phyloP scores from a whole-genome alignment of 1,140 invertebrate species.

The Calephelis nemesis region DNA sequence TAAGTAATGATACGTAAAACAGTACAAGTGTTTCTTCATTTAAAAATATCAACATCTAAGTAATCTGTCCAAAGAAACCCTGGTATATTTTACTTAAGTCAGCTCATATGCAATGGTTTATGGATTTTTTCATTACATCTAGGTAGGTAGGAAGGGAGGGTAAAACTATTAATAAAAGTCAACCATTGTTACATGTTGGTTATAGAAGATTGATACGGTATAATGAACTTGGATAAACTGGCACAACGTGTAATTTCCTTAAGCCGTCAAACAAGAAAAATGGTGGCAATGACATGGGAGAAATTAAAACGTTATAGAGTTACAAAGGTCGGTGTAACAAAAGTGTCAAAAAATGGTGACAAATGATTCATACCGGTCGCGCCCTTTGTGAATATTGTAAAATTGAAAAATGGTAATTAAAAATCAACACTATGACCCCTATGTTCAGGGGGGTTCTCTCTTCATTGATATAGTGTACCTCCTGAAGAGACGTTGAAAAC shows the following conservation, averaged over 20 bases:
- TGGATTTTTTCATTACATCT: too few species aligned
- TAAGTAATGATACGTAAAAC: too few species aligned
- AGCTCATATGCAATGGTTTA: too few species aligned
- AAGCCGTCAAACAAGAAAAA: slow-evolving; percentile 11
- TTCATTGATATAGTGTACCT: too few species aligned
- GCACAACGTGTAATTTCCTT: slow-evolving; percentile 17
- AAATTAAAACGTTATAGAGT: slow-evolving; percentile 12
- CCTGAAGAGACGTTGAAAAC: too few species aligned
- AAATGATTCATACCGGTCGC: neutral
- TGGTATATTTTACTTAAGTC: too few species aligned
- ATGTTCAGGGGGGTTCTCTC: too few species aligned
- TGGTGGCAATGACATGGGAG: neutral
- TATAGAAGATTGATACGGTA: slow-evolving; percentile 10
- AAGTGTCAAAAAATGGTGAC: slow-evolving; percentile 15
- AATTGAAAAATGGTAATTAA: neutral
- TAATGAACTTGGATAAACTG: slow-evolving; percentile 10
- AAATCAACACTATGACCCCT: neutral
- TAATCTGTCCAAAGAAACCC: too few species aligned
- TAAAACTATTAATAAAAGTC: slow-evolving; percentile 13
- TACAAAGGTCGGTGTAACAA: neutral
- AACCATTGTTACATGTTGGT: slow-evolving; percentile 4
- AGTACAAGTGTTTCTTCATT: too few species aligned
- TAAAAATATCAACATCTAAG: too few species aligned
- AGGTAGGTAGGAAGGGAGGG: too few species aligned
- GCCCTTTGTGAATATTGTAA: neutral